Percentiles rank a stretch among this genome's conserved stretches.
Conservation (phyloP, 1,140 invertebrate species). For the Mylabris phalerata region DNA sequence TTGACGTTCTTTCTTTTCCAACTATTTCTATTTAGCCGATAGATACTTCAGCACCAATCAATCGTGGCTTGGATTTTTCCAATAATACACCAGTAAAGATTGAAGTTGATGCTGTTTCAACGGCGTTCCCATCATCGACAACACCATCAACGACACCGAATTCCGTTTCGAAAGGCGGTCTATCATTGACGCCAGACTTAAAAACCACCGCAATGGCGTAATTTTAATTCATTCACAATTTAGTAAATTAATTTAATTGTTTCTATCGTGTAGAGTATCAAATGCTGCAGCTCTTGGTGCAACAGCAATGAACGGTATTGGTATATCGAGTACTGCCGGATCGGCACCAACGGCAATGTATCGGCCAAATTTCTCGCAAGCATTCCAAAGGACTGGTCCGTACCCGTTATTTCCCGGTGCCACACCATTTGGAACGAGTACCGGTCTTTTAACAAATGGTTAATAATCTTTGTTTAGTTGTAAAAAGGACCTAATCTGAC, state of each 20-base stretch:
- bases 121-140: constrained; percentile 34
- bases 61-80: constrained; percentile 34
- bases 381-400: constrained; percentile 51
- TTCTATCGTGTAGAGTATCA: constrained; percentile 25
- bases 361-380: constrained; percentile 62
- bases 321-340: constrained; percentile 48
- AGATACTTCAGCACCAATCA: constrained; percentile 37
- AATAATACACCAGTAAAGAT: constrained; percentile 33
- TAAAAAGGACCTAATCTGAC: constrained; percentile 6
- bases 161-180: constrained; percentile 34
- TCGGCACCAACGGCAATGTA: constrained; percentile 58
- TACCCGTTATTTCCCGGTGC: constrained; percentile 39
- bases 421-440: constrained; percentile 31
- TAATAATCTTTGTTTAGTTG: constrained; percentile 6
- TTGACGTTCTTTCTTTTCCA: not conserved
- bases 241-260: too few species aligned
- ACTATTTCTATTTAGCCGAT: constrained; percentile 30
- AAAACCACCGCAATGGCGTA: constrained; percentile 34
- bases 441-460: constrained; percentile 37
- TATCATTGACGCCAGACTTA: constrained; percentile 34
- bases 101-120: constrained; percentile 32
- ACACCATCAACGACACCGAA: constrained; percentile 37
- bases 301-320: constrained; percentile 47
- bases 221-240: constrained; percentile 1
- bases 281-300: constrained; percentile 25